Percentiles rank a stretch among this genome's conserved stretches.
These are phyloP conservation scores for Propithecus coquereli DNA, from an alignment of 2,113 vertebrate genomes.

Conservation along the genomic window DNA sequence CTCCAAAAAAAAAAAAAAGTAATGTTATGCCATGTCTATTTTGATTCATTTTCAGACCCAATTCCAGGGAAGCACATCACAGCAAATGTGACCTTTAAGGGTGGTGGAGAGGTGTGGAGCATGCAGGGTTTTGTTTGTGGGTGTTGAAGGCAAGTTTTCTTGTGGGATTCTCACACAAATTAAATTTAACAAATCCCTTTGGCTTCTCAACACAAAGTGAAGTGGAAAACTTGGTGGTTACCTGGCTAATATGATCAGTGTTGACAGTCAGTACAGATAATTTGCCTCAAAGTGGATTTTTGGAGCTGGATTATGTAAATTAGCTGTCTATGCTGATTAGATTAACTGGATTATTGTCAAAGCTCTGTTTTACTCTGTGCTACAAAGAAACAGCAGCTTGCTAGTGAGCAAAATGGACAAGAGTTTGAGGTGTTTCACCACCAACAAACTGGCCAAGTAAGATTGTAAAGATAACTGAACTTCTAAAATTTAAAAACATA, in stretches of 20 bases:
- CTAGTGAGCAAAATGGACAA: neutral
- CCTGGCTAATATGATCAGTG: neutral
- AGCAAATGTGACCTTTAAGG: neutral
- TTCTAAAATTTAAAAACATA: neutral
- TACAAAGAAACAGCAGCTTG: neutral
- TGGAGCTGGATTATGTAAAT: slow-evolving; percentile 44
- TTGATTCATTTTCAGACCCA: neutral
- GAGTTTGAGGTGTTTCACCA: neutral
- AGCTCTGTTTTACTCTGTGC: neutral
- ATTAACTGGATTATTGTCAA: neutral
- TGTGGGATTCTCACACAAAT: neutral
- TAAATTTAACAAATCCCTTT: neutral
- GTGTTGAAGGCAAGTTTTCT: neutral
- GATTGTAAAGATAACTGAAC: neutral
- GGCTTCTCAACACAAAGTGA: neutral
- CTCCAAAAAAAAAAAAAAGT: neutral
- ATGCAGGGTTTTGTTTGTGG: neutral
- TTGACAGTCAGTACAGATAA: slow-evolving; percentile 36
- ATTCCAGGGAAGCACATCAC: neutral
- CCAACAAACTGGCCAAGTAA: neutral
- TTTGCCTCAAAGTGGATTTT: slow-evolving; percentile 33
- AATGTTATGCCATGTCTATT: neutral
- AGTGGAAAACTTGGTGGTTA: neutral
- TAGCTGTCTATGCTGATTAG: slow-evolving; percentile 26
- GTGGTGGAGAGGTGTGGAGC: neutral